Percentiles rank a stretch among this genome's conserved stretches.
phyloP scores from a whole-genome alignment of 2,113 vertebrate genomes.

The Puntigrus tetrazona region DNA sequence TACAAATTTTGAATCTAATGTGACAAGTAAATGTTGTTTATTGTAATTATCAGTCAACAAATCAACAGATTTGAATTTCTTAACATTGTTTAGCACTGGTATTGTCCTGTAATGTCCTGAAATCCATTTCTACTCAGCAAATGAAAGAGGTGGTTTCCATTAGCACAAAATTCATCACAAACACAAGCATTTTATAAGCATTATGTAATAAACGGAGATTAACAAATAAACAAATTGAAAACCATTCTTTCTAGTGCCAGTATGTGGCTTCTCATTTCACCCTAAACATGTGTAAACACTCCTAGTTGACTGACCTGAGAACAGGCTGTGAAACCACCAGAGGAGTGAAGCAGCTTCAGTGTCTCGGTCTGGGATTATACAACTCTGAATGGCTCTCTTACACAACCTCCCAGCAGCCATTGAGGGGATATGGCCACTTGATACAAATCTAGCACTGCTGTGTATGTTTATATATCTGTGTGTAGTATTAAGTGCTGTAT shows the following conservation, averaged over 20 bases:
- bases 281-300: neutral
- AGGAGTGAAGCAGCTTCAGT: neutral
- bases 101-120: neutral
- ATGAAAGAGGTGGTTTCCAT: neutral
- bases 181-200: neutral
- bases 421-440: constrained; percentile 27
- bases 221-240: neutral
- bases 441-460: constrained; percentile 19
- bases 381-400: constrained; percentile 45
- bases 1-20: neutral
- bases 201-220: neutral
- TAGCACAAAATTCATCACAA: neutral
- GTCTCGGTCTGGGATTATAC: constrained; percentile 23
- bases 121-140: neutral
- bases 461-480: neutral
- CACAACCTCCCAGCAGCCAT: constrained; percentile 14
- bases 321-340: neutral
- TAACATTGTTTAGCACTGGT: neutral
- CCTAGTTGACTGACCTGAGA: neutral
- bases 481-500: neutral
- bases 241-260: constrained; percentile 1
- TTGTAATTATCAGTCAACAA: neutral
- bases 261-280: neutral
- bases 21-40: neutral
- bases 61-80: neutral